Conservation (phyloP, 1,140 invertebrate genomes). For the Ceratina japonica region DNA sequence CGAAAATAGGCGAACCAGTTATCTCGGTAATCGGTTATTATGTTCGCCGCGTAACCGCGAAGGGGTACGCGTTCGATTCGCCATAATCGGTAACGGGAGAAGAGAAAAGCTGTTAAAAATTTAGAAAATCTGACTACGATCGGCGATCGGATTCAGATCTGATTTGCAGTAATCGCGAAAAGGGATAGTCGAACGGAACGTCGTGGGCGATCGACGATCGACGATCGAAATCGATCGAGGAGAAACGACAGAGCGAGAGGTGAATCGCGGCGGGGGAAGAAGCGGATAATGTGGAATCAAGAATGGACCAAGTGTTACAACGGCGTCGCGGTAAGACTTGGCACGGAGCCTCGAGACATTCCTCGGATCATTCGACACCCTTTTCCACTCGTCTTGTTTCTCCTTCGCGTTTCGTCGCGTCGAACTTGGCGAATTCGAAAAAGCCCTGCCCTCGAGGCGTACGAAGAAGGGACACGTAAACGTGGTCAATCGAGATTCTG, state of each 20-base stretch:
- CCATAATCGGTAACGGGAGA: slow-evolving; percentile 12
- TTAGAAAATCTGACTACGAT: not conserved
- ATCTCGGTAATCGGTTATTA: slow-evolving; percentile 78
- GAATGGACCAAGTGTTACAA: slow-evolving; percentile 64
- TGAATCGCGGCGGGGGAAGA: slow-evolving; percentile 46
- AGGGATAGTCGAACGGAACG: too few species aligned
- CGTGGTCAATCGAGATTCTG: not conserved
- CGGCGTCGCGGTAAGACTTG: slow-evolving; percentile 72
- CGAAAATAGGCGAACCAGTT: slow-evolving; percentile 75
- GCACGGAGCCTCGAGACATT: slow-evolving; percentile 71
- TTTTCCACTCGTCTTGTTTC: slow-evolving; percentile 68
- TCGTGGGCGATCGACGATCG: too few species aligned
- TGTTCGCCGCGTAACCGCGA: slow-evolving; percentile 73
- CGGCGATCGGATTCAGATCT: too few species aligned
- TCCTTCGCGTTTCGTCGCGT: slow-evolving; percentile 48
- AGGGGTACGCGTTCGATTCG: slow-evolving; percentile 54
- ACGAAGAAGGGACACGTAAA: not conserved
- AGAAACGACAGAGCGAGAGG: slow-evolving; percentile 2
- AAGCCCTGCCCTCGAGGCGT: not conserved
- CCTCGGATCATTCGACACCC: slow-evolving; percentile 73
- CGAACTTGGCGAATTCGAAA: not conserved
- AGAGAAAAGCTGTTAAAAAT: too few species aligned
- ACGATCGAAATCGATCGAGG: not conserved
- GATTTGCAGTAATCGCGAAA: not conserved
- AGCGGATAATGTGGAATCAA: slow-evolving; percentile 39